Conservation (phyloP, 2,888 invertebrate species). For the Agrilus biguttatus region DNA sequence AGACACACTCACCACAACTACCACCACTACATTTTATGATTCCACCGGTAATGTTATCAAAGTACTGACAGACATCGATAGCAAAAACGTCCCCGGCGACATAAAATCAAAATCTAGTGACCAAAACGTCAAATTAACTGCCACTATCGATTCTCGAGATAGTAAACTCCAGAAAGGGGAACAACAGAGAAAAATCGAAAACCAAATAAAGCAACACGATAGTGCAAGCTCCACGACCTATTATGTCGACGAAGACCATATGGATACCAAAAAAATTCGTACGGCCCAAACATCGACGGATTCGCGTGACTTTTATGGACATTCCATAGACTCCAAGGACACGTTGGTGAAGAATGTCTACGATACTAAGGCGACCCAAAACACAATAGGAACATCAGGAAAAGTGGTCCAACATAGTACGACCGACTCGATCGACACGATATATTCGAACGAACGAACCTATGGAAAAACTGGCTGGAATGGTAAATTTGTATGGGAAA, state of each 20-base stretch:
- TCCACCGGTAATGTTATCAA: conserved; percentile 26
- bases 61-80: conserved; percentile 21
- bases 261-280: conserved; percentile 18
- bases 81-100: conserved; percentile 4
- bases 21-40: conserved; percentile 28
- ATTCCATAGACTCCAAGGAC: conserved; percentile 19
- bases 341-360: conserved; percentile 24
- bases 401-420: conserved; percentile 35
- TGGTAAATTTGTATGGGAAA: conserved; percentile 26
- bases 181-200: conserved; percentile 1
- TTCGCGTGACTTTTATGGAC: conserved; percentile 25
- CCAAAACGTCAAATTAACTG: background rate
- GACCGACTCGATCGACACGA: conserved; percentile 30
- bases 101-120: background rate
- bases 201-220: background rate
- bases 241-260: conserved; percentile 20
- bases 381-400: conserved; percentile 27
- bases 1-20: conserved; percentile 18
- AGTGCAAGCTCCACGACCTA: background rate
- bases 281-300: conserved; percentile 18
- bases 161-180: background rate
- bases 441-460: conserved; percentile 27
- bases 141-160: conserved; percentile 4
- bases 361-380: conserved; percentile 26
- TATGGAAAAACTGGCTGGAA: conserved; percentile 32